Base-by-base conservation (phyloP, 2,113 vertebrate genomes). In the Carassius carassius region DNA sequence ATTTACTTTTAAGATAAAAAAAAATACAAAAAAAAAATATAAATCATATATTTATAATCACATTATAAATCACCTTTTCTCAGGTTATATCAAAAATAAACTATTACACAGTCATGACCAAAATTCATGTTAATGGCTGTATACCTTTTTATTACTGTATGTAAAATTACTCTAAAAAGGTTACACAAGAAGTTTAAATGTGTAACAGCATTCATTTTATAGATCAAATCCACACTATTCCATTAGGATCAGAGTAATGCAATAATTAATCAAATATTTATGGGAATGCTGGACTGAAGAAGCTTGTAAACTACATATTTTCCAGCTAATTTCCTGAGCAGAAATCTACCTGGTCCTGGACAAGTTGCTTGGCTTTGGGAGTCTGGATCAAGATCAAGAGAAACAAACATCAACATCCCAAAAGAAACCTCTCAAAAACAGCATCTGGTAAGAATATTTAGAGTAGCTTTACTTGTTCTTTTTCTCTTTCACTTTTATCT, bases 381-480 rank as follows among this genome's bases (percentile, higher is more conserved):
- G 19, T 79, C 21, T 87, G 85, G 88, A 86, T 44, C 19, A 19
- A 35, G 87, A 88, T 87, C 87, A 89, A 84, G 81, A 86, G 85
- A 85, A 88, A 86, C 82, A 86, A 80, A 85, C 70, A 85, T 75
- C 35, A 58, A 54, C 81, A 82, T 84, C 41, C 73, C 10, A 80
- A 72, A 82, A 72, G 58, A 85, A 88, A 78, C 87, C 63, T 72
- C 51, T 81, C 23, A 62, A 82, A 85, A 81, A 86, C 80, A 78
- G 85, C 85, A 90, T 88, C 87, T 90, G 87, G 85, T 79, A 88
- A 86, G 82, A 76, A 87, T 78, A 88, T 86, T 58, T 65, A 49
- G 25, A 25, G 19, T 63, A 58, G 67, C 79, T 81, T 74, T 23
- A 37, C 44, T 47, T 3, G 44, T 12, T 47, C 44, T 37, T 32